A percentile compares a stretch with the other conserved stretches of the same genome.
These are phyloP conservation scores for Acanthococcus lagerstroemiae DNA, from an alignment of 2,888 invertebrate genomes.

Conservation along the genomic window DNA sequence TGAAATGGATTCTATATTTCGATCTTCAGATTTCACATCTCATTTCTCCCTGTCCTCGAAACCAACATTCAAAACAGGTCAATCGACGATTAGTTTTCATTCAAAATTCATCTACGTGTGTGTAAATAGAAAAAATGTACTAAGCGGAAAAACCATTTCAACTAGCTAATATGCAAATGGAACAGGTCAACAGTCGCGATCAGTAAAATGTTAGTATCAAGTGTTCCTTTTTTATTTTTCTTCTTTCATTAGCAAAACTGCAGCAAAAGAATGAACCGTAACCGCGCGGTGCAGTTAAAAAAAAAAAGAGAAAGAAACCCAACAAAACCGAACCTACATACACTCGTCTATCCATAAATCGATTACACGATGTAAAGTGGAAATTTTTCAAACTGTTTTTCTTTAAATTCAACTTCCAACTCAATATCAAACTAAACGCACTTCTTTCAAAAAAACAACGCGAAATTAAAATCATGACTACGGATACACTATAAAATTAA, in stretches of 20 bases:
- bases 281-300: constrained; percentile 18
- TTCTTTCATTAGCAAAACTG: constrained; percentile 10
- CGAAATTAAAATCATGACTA: not conserved
- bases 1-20: no score
- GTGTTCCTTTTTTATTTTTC: not conserved
- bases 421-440: no score
- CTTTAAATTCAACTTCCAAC: not conserved
- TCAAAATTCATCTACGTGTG: constrained; percentile 9
- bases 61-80: no score
- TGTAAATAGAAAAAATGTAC: not conserved
- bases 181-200: not conserved
- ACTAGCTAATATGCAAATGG: not conserved
- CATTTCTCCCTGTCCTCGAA: no score
- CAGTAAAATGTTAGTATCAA: no score
- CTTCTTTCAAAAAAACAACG: not conserved
- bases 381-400: not conserved
- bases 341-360: no score
- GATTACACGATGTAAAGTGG: no score
- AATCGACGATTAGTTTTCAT: no score
- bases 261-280: constrained; percentile 28
- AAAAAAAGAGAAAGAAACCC: constrained; percentile 17
- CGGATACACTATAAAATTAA: not conserved
- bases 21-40: no score
- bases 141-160: not conserved
- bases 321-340: constrained; percentile 15